These are phyloP conservation scores for Heliconius hortense DNA, from an alignment of 2,888 invertebrate genomes.

Conservation along the genomic window DNA sequence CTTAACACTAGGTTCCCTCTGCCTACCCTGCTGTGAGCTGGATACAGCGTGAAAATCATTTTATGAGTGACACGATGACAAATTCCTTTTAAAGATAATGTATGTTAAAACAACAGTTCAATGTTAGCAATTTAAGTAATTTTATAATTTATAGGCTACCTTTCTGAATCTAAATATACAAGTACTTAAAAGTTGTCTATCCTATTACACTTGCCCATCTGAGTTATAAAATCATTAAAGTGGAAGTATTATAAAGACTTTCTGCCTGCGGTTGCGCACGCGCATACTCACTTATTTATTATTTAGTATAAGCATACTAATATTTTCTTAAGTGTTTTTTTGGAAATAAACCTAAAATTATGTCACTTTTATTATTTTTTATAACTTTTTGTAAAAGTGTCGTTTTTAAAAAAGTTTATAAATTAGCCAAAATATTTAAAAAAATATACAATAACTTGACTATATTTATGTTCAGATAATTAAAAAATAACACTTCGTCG, in stretches of 20 bases:
- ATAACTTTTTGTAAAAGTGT: too few relatives aligned
- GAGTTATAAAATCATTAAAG: background rate
- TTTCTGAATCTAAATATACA: background rate
- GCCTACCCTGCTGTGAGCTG: too few relatives aligned
- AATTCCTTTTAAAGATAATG: too few relatives aligned
- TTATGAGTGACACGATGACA: too few relatives aligned
- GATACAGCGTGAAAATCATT: too few relatives aligned
- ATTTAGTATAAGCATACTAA: background rate
- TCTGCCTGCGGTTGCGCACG: conserved; percentile 5
- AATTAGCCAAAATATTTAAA: too few relatives aligned
- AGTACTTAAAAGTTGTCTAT: background rate
- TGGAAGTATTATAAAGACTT: background rate
- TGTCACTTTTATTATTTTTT: too few relatives aligned
- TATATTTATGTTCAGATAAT: background rate
- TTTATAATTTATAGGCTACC: background rate
- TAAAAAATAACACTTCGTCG: background rate
- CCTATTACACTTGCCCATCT: too few relatives aligned
- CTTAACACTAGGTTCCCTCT: too few relatives aligned
- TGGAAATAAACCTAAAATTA: background rate
- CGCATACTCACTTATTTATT: background rate
- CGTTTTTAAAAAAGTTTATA: too few relatives aligned
- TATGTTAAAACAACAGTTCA: too few relatives aligned
- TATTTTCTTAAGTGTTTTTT: background rate
- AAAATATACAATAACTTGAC: background rate
- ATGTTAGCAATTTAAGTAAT: background rate